Conservation (phyloP, 2,113 vertebrate species). For the Tachysurus vachellii region DNA sequence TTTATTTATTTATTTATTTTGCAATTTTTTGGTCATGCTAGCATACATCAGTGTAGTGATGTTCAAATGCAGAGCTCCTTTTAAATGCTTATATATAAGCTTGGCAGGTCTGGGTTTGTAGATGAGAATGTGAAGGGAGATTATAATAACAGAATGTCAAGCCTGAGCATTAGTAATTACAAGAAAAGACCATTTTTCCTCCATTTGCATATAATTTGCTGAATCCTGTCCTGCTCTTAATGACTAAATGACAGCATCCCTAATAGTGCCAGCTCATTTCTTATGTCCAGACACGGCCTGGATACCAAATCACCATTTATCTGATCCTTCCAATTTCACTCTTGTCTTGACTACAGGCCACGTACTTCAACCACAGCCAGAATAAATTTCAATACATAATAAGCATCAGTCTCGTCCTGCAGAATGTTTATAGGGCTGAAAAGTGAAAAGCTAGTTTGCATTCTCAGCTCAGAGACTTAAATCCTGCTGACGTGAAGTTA, state of each 20-base stretch:
- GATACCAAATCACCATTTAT: slow-evolving; percentile 46
- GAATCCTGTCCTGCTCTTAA: slow-evolving; percentile 35
- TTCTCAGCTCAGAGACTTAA: slow-evolving; percentile 35
- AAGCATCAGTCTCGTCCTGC: slow-evolving; percentile 44
- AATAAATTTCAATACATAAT: slow-evolving; percentile 64
- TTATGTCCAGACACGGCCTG: slow-evolving; percentile 20
- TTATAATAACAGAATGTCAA: background rate
- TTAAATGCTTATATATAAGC: background rate
- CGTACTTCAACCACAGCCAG: slow-evolving; percentile 53
- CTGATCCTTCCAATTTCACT: slow-evolving; percentile 62
- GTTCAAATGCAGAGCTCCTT: background rate
- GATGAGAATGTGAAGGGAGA: background rate
- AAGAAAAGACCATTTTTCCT: background rate
- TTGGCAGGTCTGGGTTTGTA: background rate
- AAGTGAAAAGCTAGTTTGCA: slow-evolving; percentile 52
- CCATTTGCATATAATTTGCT: slow-evolving; percentile 39
- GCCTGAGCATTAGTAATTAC: background rate
- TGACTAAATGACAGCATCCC: slow-evolving; percentile 18
- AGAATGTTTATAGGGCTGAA: slow-evolving; percentile 49
- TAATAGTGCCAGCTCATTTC: slow-evolving; percentile 34
- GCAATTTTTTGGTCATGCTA: background rate
- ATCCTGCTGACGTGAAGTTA: slow-evolving; percentile 50
- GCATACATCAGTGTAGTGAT: background rate
- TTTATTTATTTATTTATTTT: background rate
- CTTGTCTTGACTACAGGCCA: slow-evolving; percentile 42